Base-by-base conservation (phyloP, 2,888 invertebrate species). In the Dolichopus griseipennis region DNA sequence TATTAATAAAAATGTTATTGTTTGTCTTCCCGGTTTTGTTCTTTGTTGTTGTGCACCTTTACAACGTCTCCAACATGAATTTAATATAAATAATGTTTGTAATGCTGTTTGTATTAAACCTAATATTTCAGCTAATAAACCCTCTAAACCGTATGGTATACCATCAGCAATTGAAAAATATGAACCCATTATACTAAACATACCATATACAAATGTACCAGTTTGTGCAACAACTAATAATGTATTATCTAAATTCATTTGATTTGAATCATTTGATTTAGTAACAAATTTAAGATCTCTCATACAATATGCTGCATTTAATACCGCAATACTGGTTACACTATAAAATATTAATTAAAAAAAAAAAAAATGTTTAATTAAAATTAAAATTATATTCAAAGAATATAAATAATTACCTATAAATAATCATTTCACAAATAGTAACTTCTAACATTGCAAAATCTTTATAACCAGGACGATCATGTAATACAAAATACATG, bases 151-250 rank as follows among this genome's bases (percentile, higher is more conserved):
- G 82, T 83, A 82, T 1, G 78, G 77, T 5, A 79, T 76, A 1
- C 79, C 78, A 64, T 79, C 79, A 75, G 77, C 77, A 66, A 79
- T 78, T 62, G 81, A 76, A 69, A 81, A 80, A 70, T 80, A 80
- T 67, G 81, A 81, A 21, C 81, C 92, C 72, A 94, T 90, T 69
- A 94, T 88, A 73, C 92, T 91, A 79, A 95, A 93, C 83, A 93
- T 89, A 74, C 91, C 90, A 80, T 93, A 93, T 43, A 94, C 86
- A 79, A 92, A 93, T 78, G 94, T 90, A 22, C 95, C 95, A 0
- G 91, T 89, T 78, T 95, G 93, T 0, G 95, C 94, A 68, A 94
- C 87, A 21, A 95, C 88, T 67, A 96, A 83, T 1, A 96, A 83
- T 2, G 91, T 90, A 69, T 90, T 91, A 76, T 94, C 93, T 73